These are phyloP conservation scores for Hirundichthys speculiger DNA, from an alignment of 2,113 vertebrate genomes.

Conservation along the genomic window DNA sequence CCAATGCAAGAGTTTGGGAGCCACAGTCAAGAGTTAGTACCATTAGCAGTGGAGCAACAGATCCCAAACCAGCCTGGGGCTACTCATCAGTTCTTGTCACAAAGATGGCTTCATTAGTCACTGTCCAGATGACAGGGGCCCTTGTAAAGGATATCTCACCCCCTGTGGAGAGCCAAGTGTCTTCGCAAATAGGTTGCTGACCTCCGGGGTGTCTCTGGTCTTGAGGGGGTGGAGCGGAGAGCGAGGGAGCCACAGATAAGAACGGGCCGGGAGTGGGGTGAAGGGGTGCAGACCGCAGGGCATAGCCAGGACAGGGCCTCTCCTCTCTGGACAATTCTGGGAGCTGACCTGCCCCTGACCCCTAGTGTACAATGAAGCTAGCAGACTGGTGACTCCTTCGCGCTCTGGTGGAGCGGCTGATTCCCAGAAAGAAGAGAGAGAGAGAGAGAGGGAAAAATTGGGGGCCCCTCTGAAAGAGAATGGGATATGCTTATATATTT, in stretches of 20 bases:
- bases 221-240: constrained; percentile 25
- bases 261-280: constrained; percentile 41
- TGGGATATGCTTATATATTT: constrained; percentile 48
- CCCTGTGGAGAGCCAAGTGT: constrained; percentile 77
- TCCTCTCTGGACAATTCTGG: constrained; percentile 49
- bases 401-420: constrained; percentile 62
- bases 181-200: constrained; percentile 72
- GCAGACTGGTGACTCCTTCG: constrained; percentile 60
- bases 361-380: constrained; percentile 56
- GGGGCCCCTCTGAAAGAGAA: constrained; percentile 55
- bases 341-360: constrained; percentile 79
- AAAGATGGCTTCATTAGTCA: constrained; percentile 80
- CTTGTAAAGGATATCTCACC: constrained; percentile 79
- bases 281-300: constrained; percentile 51
- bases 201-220: constrained; percentile 63
- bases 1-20: constrained; percentile 38
- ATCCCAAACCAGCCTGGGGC: constrained; percentile 69
- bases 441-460: background rate
- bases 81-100: constrained; percentile 82
- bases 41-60: constrained; percentile 52
- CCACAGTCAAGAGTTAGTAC: constrained; percentile 49
- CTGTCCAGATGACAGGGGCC: constrained; percentile 72
- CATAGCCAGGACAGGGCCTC: constrained; percentile 48
- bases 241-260: constrained; percentile 25
- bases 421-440: constrained; percentile 24